These are phyloP conservation scores for Microplitis deprimator DNA, from an alignment of 2,888 invertebrate species.

Conservation along the genomic window DNA sequence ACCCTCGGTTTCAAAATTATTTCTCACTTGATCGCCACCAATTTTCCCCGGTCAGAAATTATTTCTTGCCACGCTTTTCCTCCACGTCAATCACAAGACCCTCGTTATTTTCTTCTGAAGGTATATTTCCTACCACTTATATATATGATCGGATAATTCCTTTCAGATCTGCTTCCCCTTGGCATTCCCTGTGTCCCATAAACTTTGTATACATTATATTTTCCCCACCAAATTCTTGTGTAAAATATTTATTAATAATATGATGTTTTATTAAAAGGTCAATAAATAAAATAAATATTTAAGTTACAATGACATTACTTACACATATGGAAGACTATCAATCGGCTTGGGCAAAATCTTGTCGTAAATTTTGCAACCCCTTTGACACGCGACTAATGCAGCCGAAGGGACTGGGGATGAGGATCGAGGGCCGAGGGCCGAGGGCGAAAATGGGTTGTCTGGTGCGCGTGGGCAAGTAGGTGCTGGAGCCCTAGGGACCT, in stretches of 20 bases:
- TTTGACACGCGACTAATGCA: slow-evolving; percentile 67
- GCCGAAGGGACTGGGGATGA: slow-evolving; percentile 48
- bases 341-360: slow-evolving; percentile 57
- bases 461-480: slow-evolving; percentile 26
- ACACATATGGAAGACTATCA: slow-evolving; percentile 55
- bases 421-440: slow-evolving; percentile 13
- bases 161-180: slow-evolving; percentile 31
- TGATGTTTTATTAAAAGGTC: background rate
- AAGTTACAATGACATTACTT: background rate
- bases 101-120: slow-evolving; percentile 17
- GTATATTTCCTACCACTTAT: background rate
- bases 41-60: slow-evolving; percentile 56
- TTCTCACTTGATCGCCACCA: slow-evolving; percentile 38
- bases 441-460: slow-evolving; percentile 31
- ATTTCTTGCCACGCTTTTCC: slow-evolving; percentile 59
- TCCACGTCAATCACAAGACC: slow-evolving; percentile 54
- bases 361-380: slow-evolving; percentile 68
- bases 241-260: no score
- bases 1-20: slow-evolving; percentile 11
- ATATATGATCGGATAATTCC: slow-evolving; percentile 21
- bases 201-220: no score
- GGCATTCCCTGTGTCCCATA: slow-evolving; percentile 33
- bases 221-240: no score
- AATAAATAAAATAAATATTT: background rate
- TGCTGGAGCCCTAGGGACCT: slow-evolving; percentile 62